A percentile compares a stretch with the other conserved stretches of the same genome.
Evolutionary conservation across 2,113 vertebrate species (phyloP).

Genomic region (Scomber scombrus): DNA sequence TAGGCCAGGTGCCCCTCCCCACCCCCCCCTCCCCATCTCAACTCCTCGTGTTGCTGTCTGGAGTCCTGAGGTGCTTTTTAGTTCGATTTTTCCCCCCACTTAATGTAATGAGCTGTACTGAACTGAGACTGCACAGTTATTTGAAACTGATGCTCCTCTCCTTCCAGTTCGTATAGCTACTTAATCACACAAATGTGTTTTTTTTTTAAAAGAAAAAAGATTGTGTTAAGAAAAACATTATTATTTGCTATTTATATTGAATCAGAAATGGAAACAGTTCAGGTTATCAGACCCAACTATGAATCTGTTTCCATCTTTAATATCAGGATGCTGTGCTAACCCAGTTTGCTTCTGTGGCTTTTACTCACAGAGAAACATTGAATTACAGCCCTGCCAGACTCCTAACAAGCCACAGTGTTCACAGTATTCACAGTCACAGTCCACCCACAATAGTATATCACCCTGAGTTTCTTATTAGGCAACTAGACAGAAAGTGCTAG

Average conservation of each 20-base stretch:
- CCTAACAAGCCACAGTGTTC: constrained; percentile 35
- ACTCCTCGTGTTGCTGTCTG: constrained; percentile 12
- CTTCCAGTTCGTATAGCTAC: neutral
- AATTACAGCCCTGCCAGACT: constrained; percentile 34
- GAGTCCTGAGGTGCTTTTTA: constrained; percentile 37
- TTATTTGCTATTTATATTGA: constrained; percentile 25
- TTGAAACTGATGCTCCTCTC: constrained; percentile 21
- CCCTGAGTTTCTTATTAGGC: constrained; percentile 17
- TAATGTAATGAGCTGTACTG: constrained; percentile 35
- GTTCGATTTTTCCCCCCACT: neutral
- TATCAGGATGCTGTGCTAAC: neutral
- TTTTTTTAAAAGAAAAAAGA: neutral
- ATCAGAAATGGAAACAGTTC: constrained; percentile 11
- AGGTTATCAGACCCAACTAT: neutral
- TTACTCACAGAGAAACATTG: constrained; percentile 34
- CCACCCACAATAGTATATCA: constrained; percentile 22
- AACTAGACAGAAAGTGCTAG: neutral
- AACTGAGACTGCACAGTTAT: constrained; percentile 26
- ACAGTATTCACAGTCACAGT: constrained; percentile 17
- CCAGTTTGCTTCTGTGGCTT: constrained; percentile 6
- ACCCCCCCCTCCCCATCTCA: neutral
- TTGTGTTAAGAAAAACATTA: constrained; percentile 14
- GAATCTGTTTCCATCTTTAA: constrained; percentile 31
- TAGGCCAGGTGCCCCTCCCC: constrained; percentile 39
- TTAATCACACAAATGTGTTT: constrained; percentile 34